Base-by-base conservation (phyloP, 2,113 vertebrate species). In the Platichthys stellatus region DNA sequence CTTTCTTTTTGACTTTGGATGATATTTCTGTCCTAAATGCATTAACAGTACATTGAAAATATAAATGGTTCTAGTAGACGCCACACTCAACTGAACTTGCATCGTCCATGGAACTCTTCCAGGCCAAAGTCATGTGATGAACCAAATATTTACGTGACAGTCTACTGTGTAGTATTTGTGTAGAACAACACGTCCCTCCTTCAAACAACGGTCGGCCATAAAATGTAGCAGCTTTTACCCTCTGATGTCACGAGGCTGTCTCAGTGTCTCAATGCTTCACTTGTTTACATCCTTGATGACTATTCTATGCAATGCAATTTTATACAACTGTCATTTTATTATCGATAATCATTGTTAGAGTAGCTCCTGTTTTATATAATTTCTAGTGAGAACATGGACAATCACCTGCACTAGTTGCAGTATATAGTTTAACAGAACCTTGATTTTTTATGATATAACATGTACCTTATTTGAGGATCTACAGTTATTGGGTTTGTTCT, bases 221-320 rank as follows among this genome's bases (percentile, higher is more conserved):
- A 74, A 66, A 72, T 72, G 1, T 61, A 63, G 31, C 11, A 17
- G 2, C 49, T 60, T 68, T 74, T 61, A 45, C 47, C 47, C 14
- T 49, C 47, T 51, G 17, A 18, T 51, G 15, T 51, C 67, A 28
- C 15, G 12, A 57, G 49, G 20, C 43, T 61, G 35, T 51, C 10
- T 58, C 64, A 62, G 53, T 12, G 2, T 61, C 66, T 60, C 76
- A 72, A 53, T 66, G 35, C 28, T 74, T 73, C 45, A 38, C 69
- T 63, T 70, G 56, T 80, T 82, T 69, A 79, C 56, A 80, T 66
- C 12, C 68, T 66, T 5, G 47, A 73, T 78, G 54, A 63, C 15
- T 70, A 21, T 49, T 76, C 15, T 66, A 71, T 84, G 78, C 63
- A 81, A 59, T 61, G 13, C 63, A 59, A 69, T 81, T 83, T 73